Conservation (phyloP, 1,140 invertebrate species). For the Rhagoletis zephyria region DNA sequence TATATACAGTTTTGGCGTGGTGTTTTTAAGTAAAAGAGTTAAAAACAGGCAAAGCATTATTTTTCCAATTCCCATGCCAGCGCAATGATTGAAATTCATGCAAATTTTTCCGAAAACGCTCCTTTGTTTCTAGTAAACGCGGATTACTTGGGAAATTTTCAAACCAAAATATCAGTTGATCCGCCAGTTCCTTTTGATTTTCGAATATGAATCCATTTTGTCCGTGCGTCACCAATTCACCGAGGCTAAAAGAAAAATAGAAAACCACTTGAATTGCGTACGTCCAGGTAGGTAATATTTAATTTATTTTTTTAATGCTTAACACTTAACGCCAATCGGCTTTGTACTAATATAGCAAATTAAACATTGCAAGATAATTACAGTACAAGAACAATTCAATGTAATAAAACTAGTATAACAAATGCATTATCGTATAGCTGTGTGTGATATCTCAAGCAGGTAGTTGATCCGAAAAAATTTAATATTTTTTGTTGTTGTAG, state of each 20-base stretch:
- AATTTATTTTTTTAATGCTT: too few species aligned
- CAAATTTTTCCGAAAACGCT: conserved; percentile 80
- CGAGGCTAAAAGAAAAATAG: conserved; percentile 79
- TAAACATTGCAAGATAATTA: too few species aligned
- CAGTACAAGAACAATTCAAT: too few species aligned
- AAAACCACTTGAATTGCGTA: conserved; percentile 56
- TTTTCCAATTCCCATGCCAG: conserved; percentile 89
- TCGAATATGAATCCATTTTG: conserved; percentile 90
- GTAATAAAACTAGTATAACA: too few species aligned
- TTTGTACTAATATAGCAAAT: too few species aligned
- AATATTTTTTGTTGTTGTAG: too few species aligned
- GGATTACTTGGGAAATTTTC: conserved; percentile 81
- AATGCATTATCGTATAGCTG: too few species aligned
- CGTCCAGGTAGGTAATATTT: background rate
- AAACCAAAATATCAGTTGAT: conserved; percentile 85
- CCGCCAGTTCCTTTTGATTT: conserved; percentile 80
- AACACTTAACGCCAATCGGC: too few species aligned
- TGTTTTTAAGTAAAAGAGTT: conserved; percentile 63
- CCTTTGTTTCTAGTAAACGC: conserved; percentile 75
- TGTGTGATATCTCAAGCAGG: too few species aligned
- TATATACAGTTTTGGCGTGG: background rate
- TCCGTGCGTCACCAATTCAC: conserved; percentile 87
- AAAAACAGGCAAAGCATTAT: conserved; percentile 80
- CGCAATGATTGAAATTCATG: conserved; percentile 79
- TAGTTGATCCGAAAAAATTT: too few species aligned